Evolutionary conservation across 92 coral and sea anemone genomes (phyloP).

Genomic region (Porites evermanni): DNA sequence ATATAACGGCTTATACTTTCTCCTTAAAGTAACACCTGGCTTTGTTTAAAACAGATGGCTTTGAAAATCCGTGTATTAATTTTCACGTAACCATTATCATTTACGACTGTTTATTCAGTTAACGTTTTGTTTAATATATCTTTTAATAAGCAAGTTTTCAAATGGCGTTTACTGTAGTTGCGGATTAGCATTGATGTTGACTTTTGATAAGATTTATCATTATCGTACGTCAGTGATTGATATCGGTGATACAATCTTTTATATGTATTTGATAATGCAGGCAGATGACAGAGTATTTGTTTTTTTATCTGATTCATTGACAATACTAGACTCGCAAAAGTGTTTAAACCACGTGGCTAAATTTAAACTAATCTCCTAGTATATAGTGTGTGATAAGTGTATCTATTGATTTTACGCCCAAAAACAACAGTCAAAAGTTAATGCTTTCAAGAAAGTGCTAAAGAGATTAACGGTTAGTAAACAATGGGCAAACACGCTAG

Average conservation of each 20-base stretch:
- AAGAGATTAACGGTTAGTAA: background rate
- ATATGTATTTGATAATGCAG: background rate
- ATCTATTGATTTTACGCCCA: no score
- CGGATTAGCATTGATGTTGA: background rate
- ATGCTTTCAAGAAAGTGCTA: background rate
- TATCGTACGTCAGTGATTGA: background rate
- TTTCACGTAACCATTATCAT: constrained; percentile 9
- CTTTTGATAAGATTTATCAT: background rate
- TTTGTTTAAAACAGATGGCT: constrained; percentile 33
- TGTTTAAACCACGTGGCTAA: constrained; percentile 13
- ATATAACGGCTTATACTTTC: no score
- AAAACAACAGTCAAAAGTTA: background rate
- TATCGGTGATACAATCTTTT: no score
- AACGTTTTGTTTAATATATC: constrained; percentile 3
- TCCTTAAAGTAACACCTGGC: no score
- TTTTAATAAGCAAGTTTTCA: constrained; percentile 1
- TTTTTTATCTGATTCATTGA: background rate
- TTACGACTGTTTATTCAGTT: constrained; percentile 8
- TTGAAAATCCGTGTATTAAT: background rate
- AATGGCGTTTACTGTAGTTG: background rate
- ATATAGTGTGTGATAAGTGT: background rate
- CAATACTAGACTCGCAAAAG: background rate
- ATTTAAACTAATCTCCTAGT: constrained; percentile 3
- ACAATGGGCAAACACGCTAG: constrained; percentile 28
- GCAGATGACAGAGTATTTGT: background rate